A percentile compares a stretch with the other conserved stretches of the same genome.
These are phyloP conservation scores for Clunio marinus DNA, from an alignment of 2,888 invertebrate genomes.

Conservation along the genomic window DNA sequence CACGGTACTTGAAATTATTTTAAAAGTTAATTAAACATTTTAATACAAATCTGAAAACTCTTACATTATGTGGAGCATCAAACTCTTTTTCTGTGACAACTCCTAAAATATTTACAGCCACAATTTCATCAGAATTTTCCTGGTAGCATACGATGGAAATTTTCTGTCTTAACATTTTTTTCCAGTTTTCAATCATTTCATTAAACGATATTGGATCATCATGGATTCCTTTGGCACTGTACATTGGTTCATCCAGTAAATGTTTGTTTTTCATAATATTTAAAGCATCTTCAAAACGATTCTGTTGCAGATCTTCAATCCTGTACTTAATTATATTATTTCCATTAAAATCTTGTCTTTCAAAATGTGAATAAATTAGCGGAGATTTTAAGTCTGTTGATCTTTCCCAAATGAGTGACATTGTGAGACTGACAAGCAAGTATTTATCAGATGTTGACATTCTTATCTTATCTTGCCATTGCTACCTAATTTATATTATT, in stretches of 20 bases:
- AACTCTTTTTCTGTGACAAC: slow-evolving; percentile 13
- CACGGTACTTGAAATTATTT: neutral
- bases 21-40: no score
- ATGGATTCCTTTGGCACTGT: neutral
- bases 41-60: neutral
- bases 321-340: neutral
- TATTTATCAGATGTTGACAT: neutral
- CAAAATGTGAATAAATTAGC: slow-evolving; percentile 7
- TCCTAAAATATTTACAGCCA: slow-evolving; percentile 11
- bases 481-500: no score
- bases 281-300: neutral
- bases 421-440: neutral
- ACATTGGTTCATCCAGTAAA: neutral
- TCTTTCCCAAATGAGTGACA: slow-evolving; percentile 15
- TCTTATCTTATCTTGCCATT: neutral
- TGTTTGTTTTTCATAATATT: neutral
- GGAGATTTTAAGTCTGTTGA: neutral
- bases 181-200: slow-evolving; percentile 18
- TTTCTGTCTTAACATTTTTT: slow-evolving; percentile 3
- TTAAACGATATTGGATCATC: neutral
- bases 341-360: neutral
- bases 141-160: neutral
- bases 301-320: slow-evolving; percentile 1
- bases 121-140: slow-evolving; percentile 6
- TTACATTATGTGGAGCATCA: slow-evolving; percentile 1